A percentile compares a stretch with the other conserved stretches of the same genome.
phyloP scores from a whole-genome alignment of 1,140 invertebrate genomes.

The Apocrypta bakeri region DNA sequence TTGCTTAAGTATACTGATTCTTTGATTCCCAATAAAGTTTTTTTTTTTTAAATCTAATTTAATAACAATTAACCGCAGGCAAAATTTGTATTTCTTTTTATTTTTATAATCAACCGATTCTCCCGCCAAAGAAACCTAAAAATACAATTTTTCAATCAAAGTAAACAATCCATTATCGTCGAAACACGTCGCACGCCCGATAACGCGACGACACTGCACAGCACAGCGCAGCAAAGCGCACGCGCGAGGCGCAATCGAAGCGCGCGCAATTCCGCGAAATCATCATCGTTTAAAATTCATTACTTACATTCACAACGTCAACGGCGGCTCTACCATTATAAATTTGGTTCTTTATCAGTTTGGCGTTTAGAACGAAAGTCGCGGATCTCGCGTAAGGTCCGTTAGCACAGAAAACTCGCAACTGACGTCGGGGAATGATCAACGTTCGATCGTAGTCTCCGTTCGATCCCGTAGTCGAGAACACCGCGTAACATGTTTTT shows the following conservation, averaged over 20 bases:
- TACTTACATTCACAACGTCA: background rate
- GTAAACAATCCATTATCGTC: too few species aligned
- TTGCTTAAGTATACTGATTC: too few species aligned
- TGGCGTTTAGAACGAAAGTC: slow-evolving; percentile 37
- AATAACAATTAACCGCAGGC: too few species aligned
- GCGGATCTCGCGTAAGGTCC: slow-evolving; percentile 19
- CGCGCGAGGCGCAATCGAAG: slow-evolving; percentile 26
- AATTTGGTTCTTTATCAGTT: slow-evolving; percentile 33
- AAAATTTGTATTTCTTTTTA: too few species aligned
- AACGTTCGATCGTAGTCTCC: background rate
- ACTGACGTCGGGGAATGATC: background rate
- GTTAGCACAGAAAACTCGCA: background rate
- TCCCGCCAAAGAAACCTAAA: too few species aligned
- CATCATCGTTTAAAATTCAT: slow-evolving; percentile 43
- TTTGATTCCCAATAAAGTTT: too few species aligned
- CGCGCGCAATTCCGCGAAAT: background rate
- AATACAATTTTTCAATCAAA: too few species aligned
- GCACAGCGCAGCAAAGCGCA: slow-evolving; percentile 29
- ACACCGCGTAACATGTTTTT: slow-evolving; percentile 40
- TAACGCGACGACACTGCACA: too few species aligned
- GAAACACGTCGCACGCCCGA: too few species aligned
- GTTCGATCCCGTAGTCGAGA: slow-evolving; percentile 6
- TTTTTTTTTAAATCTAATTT: too few species aligned
- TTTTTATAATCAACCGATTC: too few species aligned
- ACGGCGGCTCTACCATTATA: slow-evolving; percentile 30